Percentiles rank a stretch among this genome's conserved stretches.
phyloP scores from a whole-genome alignment of 1,140 invertebrate genomes.

The Cotesia glomerata region DNA sequence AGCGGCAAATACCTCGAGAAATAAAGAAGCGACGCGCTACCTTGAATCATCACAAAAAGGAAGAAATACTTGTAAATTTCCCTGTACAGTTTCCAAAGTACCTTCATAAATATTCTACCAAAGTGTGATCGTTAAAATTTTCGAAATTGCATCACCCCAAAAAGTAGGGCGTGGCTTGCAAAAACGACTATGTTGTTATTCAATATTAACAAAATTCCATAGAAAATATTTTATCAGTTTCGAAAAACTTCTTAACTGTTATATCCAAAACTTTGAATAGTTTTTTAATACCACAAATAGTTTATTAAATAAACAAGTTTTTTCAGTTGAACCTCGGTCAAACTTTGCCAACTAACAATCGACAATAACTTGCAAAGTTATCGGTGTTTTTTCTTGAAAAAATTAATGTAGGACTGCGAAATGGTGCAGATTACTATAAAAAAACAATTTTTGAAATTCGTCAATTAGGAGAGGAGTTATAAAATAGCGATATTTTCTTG shows the following conservation, averaged over 20 bases:
- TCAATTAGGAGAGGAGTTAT: conserved; percentile 41
- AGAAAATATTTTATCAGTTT: neutral
- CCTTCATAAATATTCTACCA: neutral
- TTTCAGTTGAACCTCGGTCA: neutral
- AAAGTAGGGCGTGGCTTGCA: conserved; percentile 28
- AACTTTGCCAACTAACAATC: neutral
- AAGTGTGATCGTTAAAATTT: conserved; percentile 3
- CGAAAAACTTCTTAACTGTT: neutral
- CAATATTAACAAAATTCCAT: neutral
- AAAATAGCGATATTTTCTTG: conserved; percentile 44
- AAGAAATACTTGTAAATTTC: neutral
- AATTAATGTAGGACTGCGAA: conserved; percentile 51
- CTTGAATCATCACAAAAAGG: neutral
- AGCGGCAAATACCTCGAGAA: neutral
- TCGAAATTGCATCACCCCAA: neutral
- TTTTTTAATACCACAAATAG: neutral
- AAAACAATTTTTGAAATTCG: conserved; percentile 41
- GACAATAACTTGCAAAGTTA: neutral
- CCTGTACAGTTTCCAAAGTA: too few relatives aligned
- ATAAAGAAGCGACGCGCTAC: neutral
- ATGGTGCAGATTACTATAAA: conserved; percentile 42
- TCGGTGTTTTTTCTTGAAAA: conserved; percentile 35
- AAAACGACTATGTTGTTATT: conserved; percentile 21
- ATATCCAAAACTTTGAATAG: neutral
- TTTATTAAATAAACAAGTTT: conserved; percentile 2